Conservation (phyloP, 1,140 invertebrate species). For the Antheraea mylitta region DNA sequence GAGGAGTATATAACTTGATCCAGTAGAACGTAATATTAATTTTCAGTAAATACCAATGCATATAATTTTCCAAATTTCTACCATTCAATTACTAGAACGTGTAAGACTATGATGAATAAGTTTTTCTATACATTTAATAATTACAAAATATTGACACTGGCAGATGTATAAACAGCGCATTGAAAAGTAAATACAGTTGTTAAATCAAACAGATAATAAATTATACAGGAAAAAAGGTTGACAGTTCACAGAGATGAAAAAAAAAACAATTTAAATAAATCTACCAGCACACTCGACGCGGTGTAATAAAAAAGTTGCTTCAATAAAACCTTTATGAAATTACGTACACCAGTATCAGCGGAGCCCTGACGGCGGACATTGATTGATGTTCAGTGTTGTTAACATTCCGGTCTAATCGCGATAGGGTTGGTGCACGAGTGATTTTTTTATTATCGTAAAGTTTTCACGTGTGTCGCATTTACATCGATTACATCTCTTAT, state of each 20-base stretch:
- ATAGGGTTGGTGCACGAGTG: conserved; percentile 31
- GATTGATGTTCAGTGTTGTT: conserved; percentile 38
- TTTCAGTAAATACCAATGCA: no score
- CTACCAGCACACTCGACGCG: background rate
- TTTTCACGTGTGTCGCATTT: background rate
- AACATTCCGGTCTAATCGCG: conserved; percentile 33
- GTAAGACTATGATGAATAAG: no score
- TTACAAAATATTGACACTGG: background rate
- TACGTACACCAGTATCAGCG: conserved; percentile 18
- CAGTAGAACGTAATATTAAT: no score
- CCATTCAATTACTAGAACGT: no score
- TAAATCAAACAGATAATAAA: conserved; percentile 1
- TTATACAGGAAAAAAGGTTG: background rate
- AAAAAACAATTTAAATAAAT: conserved; percentile 5
- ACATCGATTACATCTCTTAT: background rate
- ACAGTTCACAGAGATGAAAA: background rate
- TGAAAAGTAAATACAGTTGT: background rate
- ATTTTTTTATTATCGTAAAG: conserved; percentile 20
- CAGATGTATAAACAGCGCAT: background rate
- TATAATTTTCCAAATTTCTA: no score
- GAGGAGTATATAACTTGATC: no score
- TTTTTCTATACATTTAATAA: no score
- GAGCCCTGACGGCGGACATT: conserved; percentile 33
- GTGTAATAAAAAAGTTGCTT: conserved; percentile 21
- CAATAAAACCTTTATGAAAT: conserved; percentile 37